Evolutionary conservation across 92 coral and sea anemone genomes (phyloP), one percentile per base, ranked within the genome.

Genomic region (Montipora capitata): DNA sequence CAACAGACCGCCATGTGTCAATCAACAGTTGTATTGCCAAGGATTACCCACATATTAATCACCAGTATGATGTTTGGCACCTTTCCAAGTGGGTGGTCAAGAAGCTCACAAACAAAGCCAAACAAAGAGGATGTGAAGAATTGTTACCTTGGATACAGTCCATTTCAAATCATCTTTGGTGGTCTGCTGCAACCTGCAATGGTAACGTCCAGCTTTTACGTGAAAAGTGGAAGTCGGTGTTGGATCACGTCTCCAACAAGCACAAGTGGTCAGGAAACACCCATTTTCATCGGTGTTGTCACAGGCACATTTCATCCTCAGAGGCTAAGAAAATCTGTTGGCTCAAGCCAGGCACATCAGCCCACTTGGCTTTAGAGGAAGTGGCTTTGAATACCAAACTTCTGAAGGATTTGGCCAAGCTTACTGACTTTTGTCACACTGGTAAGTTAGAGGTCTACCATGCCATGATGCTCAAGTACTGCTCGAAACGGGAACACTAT

Each of bases 341-440:
- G 95, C 93, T 92, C 10, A 76, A 84, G 82, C 79, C 88, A 12
- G 91, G 89, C 62, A 78, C 89, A 2, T 82, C 81, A 45, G 86
- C 81, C 15, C 89, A 61, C 87, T 62, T 85, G 56, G 89, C 91
- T 63, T 81, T 89, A 2, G 90, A 92, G 72, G 95, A 83, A 54
- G 91, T 89, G 41, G 93, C 85, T n/a, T 59, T 57, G 4, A 81
- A 89, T 51, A 45, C 61, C 18, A 89, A 85, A 62, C 82, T 90
- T 3, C 83, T 93, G 5, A 89, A 90, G 71, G 96, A 89, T 79
- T 54, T 88, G 73, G 87, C 81, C 0, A 86, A 90, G 63, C 77
- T 93, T 18, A 78, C 94, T 54, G 92, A 93, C 76, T 90, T 93
- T 38, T 87, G 83, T 68, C 91, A 89, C 63, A 89, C 95, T 69